Base-by-base conservation (phyloP, 2,888 invertebrate species). In the Antheraea assamensis region DNA sequence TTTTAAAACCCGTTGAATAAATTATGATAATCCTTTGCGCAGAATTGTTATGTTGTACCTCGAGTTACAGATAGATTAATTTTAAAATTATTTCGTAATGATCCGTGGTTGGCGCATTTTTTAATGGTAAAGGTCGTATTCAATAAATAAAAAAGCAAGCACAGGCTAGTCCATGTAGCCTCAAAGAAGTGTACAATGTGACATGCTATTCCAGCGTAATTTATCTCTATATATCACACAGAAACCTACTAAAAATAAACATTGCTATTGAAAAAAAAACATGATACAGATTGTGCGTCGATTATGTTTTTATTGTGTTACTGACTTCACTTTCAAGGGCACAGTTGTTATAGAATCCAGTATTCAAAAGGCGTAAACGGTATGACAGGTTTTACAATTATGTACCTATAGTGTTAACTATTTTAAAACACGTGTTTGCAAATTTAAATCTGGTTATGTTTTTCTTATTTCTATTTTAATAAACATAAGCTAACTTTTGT, bases 231-330 rank as follows among this genome's bases (percentile, higher is more conserved):
- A 30, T 30, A 64, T 64, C 30, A 30, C 17, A 17, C 19, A 27
- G 30, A 15, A 64, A 64, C 10, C 5, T 30, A 30, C 27, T 64
- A 64, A 64, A 64, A 64, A 30, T 64, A 64, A 64, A 64, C 61
- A 64, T 30, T 30, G 61, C 21, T 30, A 64, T 64, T 30, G 3
- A 64, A 13, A 61, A 8, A 30, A 19, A 64, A 27, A 27, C 61
- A 17, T 64, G 61, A 64, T 64, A 64, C 61, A 64, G 27, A 64
- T 64, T 30, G 61, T 30, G 61, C 61, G 27, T 64, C 27, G 61
- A 17, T 64, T 64, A 64, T 17, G 4, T 64, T 64, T 27, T 64
- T 64, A 30, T 8, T 58, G 61, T 64, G 30, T 21, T 30, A 5
- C 17, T 64, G 13, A 64, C 27, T 30, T 64, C 61, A 64, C 5